Percentiles rank a stretch among this genome's conserved stretches.
phyloP scores from a whole-genome alignment of 2,888 invertebrate species.

The Orthosia gothica region DNA sequence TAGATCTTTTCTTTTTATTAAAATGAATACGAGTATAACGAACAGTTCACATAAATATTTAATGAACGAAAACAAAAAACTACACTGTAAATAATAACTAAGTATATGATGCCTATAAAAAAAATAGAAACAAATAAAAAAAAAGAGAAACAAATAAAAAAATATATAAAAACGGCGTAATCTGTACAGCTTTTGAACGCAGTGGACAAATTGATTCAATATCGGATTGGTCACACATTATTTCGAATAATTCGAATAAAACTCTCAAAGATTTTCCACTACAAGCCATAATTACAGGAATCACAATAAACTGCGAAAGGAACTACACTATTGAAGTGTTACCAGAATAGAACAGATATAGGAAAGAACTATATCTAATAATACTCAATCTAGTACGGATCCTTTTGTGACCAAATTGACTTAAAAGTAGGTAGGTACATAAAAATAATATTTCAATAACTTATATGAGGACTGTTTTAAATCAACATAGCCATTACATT shows the following conservation, averaged over 20 bases:
- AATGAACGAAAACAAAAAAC: constrained; percentile 33
- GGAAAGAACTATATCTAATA: constrained; percentile 60
- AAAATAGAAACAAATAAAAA: constrained; percentile 46
- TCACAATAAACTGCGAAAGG: constrained; percentile 50
- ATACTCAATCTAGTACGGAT: constrained; percentile 63
- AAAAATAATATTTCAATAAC: constrained; percentile 18
- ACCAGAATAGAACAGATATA: constrained; percentile 30
- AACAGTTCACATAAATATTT: constrained; percentile 28
- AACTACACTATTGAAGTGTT: constrained; percentile 40
- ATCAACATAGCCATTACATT: constrained; percentile 11
- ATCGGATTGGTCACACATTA: constrained; percentile 11
- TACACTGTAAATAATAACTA: constrained; percentile 3
- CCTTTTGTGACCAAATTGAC: constrained; percentile 67
- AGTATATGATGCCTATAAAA: constrained; percentile 23
- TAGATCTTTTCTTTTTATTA: constrained; percentile 5
- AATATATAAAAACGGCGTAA: constrained; percentile 35
- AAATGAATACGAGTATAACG: constrained; percentile 30
- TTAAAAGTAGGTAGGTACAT: constrained; percentile 20
- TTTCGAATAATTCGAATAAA: constrained; percentile 28
- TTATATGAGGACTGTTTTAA: neutral
- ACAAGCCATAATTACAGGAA: constrained; percentile 18
- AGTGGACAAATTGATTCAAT: constrained; percentile 30
- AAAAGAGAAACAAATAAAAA: constrained; percentile 48
- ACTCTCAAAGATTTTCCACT: constrained; percentile 7
- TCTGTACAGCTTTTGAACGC: constrained; percentile 15